Evolutionary conservation across 2,797 vertebrate species (phyloP), one percentile per base, ranked within the genome.

Genomic region (Semotilus atromaculatus): DNA sequence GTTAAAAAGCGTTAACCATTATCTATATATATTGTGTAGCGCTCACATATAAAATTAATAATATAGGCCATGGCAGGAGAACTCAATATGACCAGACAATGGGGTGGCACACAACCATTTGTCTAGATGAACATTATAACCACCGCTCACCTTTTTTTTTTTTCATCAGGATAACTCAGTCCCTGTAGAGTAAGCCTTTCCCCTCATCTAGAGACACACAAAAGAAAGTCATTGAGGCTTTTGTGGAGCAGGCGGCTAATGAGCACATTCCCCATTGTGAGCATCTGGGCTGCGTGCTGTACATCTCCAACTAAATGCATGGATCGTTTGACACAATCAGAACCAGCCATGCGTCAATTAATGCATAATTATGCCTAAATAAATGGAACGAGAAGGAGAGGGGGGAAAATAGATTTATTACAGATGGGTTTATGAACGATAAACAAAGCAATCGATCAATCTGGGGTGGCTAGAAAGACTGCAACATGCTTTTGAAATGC

Each of bases 401-500:
- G 81, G 83, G 45, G 73, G 34, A 29, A 75, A 55, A 88, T 83
- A 93, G 93, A 94, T 94, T 93, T 94, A 95, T 94, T 92, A 92
- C 92, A 93, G 94, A 95, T 92, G 93, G 90, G 91, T 95, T 95
- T 94, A 95, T 94, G 92, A 95, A 92, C 90, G 91, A 95, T 95
- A 95, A 94, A 95, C 94, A 95, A 95, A 94, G 92, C 92, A 92
- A 95, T 95, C 92, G 92, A 95, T 95, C 94, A 95, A 94, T 94
- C 93, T 43, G 85, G 29, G 73, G 85, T 84, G 89, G 92, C 88
- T 34, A 36, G 60, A 85, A 89, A 91, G 91, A 91, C 91, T 90
- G 89, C 91, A 91, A 91, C 92, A 91, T 77, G 89, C 87, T 90
- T 93, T 87, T 89, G 86, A 88, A 91, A 91, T 72, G 88, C 89